Conservation (phyloP, 2,888 invertebrate species). For the Sminthurinus aureus region DNA sequence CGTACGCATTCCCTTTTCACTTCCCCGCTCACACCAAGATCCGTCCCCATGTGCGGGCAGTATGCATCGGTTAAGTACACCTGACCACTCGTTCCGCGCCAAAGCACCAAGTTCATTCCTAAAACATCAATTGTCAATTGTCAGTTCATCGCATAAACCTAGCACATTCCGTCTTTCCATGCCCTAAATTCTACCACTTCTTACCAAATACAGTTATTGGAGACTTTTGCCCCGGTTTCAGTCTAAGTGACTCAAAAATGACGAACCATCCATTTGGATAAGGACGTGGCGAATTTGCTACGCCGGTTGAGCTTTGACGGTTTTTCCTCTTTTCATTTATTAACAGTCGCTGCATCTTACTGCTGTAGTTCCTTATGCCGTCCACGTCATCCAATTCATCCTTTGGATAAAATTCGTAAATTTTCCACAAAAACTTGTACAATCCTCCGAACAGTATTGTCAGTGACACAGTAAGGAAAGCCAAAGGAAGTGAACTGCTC, state of each 20-base stretch:
- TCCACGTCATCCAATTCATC: too few relatives aligned
- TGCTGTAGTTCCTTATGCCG: too few relatives aligned
- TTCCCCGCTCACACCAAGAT: constrained; percentile 80
- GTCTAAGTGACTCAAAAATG: constrained; percentile 73
- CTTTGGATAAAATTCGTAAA: too few relatives aligned
- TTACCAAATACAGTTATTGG: too few relatives aligned
- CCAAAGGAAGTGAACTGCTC: too few relatives aligned
- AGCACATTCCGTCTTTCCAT: constrained; percentile 69
- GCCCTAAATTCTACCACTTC: constrained; percentile 70
- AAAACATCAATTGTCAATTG: constrained; percentile 40
- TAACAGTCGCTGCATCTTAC: too few relatives aligned
- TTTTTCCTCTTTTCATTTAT: too few relatives aligned
- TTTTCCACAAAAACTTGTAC: too few relatives aligned
- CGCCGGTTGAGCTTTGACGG: too few relatives aligned
- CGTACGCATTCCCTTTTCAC: constrained; percentile 75
- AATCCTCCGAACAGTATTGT: too few relatives aligned
- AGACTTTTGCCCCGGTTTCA: constrained; percentile 68
- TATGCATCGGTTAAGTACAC: constrained; percentile 82
- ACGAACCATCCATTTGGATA: constrained; percentile 90
- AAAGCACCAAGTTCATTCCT: constrained; percentile 77
- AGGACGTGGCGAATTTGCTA: constrained; percentile 80
- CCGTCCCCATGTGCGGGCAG: constrained; percentile 90
- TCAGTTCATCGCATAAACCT: too few relatives aligned
- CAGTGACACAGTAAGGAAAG: too few relatives aligned
- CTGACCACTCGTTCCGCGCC: constrained; percentile 70